These are phyloP conservation scores for Zophobas atratus DNA, from an alignment of 1,140 invertebrate species.

Conservation along the genomic window DNA sequence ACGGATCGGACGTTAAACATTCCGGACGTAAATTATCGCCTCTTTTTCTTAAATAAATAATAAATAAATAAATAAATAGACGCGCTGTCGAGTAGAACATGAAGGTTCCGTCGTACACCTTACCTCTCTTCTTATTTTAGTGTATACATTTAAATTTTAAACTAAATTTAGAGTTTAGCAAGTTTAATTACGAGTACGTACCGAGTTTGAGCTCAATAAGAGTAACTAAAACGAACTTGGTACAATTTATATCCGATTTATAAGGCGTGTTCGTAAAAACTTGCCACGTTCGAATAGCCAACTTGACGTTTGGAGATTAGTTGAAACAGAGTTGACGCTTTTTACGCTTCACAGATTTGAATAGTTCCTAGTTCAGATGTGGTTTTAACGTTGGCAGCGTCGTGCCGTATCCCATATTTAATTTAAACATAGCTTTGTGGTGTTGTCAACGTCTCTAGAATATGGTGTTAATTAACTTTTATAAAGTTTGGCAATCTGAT, in stretches of 20 bases:
- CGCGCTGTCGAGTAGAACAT: too few species aligned
- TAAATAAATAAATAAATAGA: too few species aligned
- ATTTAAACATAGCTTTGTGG: constrained; percentile 49
- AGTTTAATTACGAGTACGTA: too few species aligned
- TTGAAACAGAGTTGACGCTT: constrained; percentile 27
- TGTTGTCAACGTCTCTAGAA: constrained; percentile 46
- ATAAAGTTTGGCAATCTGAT: constrained; percentile 53
- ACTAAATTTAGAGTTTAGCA: too few species aligned
- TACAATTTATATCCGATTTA: constrained; percentile 14
- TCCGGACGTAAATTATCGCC: constrained; percentile 25
- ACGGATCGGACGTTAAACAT: constrained; percentile 4
- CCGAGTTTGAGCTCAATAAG: too few species aligned
- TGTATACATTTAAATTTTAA: too few species aligned
- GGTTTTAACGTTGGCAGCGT: constrained; percentile 31
- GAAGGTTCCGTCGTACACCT: too few species aligned
- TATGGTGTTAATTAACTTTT: constrained; percentile 54
- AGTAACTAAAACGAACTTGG: too few species aligned
- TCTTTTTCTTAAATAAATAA: constrained; percentile 5
- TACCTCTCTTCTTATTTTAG: too few species aligned
- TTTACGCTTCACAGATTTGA: constrained; percentile 30
- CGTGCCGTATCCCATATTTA: constrained; percentile 42
- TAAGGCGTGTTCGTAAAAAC: constrained; percentile 17
- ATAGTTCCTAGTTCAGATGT: constrained; percentile 39
- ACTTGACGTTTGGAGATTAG: constrained; percentile 24
- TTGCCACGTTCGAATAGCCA: constrained; percentile 9